Evolutionary conservation across 2,113 vertebrate genomes (phyloP).

Genomic region (Pao palembangensis): DNA sequence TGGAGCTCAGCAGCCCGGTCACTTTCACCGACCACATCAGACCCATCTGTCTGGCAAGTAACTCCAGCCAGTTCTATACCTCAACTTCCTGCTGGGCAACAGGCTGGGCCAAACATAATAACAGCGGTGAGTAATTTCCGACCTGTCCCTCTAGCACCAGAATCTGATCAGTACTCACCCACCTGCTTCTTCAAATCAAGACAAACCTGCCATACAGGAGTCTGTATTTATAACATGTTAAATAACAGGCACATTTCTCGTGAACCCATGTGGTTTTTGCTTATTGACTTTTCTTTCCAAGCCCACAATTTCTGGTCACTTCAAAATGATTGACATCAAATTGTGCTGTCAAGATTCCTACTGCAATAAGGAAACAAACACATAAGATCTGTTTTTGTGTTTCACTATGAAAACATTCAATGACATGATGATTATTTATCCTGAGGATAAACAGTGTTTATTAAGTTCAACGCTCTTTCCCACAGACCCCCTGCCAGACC

Average conservation of each 20-base stretch:
- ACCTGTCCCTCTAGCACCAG: neutral
- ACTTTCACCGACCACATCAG: slow-evolving; percentile 63
- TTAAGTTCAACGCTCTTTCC: neutral
- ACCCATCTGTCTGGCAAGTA: slow-evolving; percentile 77
- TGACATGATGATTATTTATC: neutral
- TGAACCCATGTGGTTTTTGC: no score
- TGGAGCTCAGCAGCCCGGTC: slow-evolving; percentile 61
- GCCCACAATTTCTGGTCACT: no score
- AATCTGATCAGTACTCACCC: no score
- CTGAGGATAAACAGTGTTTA: neutral
- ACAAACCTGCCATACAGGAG: neutral
- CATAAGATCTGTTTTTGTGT: no score
- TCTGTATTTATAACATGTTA: neutral
- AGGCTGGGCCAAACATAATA: slow-evolving; percentile 72
- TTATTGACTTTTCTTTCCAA: no score
- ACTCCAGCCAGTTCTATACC: slow-evolving; percentile 64
- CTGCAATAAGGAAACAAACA: no score
- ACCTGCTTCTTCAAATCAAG: no score
- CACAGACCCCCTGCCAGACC: slow-evolving; percentile 20
- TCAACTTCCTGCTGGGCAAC: slow-evolving; percentile 73
- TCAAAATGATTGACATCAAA: no score
- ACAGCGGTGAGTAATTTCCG: slow-evolving; percentile 20
- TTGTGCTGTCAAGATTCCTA: no score
- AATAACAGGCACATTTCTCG: no score
- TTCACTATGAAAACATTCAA: no score